These are phyloP conservation scores for Amyelois transitella DNA, from an alignment of 1,140 invertebrate species.

Conservation along the genomic window DNA sequence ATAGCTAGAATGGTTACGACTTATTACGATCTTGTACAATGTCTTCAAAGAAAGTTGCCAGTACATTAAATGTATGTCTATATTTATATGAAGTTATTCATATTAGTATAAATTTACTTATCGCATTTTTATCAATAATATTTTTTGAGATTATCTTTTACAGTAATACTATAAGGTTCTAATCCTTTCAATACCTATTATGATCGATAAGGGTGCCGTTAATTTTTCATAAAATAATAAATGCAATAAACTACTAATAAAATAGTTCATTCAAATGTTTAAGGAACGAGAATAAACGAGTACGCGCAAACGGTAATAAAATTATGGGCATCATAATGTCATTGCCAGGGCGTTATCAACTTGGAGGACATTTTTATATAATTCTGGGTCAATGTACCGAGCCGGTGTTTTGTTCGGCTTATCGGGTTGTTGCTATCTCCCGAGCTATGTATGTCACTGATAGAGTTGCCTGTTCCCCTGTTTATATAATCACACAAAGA, in stretches of 20 bases:
- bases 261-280: not conserved
- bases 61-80: not conserved
- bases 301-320: not conserved
- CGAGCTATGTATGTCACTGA: conserved; percentile 67
- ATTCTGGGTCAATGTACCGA: conserved; percentile 72
- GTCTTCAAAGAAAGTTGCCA: not conserved
- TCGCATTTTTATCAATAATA: too few species aligned
- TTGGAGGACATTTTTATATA: conserved; percentile 69
- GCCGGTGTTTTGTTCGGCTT: conserved; percentile 64
- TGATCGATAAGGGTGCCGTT: not conserved
- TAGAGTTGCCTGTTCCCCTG: conserved; percentile 32
- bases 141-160: too few species aligned
- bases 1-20: not conserved
- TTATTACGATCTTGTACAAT: not conserved
- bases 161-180: too few species aligned
- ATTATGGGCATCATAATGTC: conserved; percentile 44
- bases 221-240: not conserved
- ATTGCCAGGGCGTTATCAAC: conserved; percentile 66
- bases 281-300: not conserved
- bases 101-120: not conserved
- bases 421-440: conserved; percentile 49
- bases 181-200: conserved; percentile 1
- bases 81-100: not conserved
- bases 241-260: not conserved
- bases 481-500: conserved; percentile 18